Conservation (phyloP, 2,113 vertebrate genomes). For the Coreoperca whiteheadi region DNA sequence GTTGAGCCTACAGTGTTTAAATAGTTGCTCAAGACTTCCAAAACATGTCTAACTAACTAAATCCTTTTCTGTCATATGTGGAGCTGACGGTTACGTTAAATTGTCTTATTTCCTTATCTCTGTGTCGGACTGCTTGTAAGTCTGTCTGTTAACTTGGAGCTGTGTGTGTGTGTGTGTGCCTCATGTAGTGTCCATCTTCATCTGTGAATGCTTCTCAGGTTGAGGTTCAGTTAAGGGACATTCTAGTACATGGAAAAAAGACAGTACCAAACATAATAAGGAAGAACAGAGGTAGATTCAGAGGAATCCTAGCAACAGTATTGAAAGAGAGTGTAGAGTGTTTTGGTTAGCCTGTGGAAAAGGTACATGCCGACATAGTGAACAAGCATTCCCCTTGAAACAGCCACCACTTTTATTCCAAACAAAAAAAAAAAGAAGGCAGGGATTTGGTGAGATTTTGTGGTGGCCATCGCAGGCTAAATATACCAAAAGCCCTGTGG, state of each 20-base stretch:
- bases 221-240: slow-evolving; percentile 13
- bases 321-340: not conserved
- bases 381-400: slow-evolving; percentile 33
- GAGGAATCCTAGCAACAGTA: not conserved
- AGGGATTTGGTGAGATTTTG: slow-evolving; percentile 35
- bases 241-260: not conserved
- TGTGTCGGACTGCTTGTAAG: slow-evolving; percentile 1
- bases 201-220: slow-evolving; percentile 29
- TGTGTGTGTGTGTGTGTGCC: slow-evolving; percentile 20
- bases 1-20: not conserved
- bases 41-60: slow-evolving; percentile 29
- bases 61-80: not conserved
- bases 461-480: slow-evolving; percentile 46
- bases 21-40: not conserved
- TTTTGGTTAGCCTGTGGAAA: not conserved
- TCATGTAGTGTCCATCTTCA: slow-evolving; percentile 23
- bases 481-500: slow-evolving; percentile 56
- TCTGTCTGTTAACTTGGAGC: slow-evolving; percentile 12
- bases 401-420: slow-evolving; percentile 1
- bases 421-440: slow-evolving; percentile 33
- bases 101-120: not conserved
- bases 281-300: not conserved
- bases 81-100: not conserved
- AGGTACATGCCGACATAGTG: not conserved
- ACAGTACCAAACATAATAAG: not conserved